Evolutionary conservation across 2,888 invertebrate species (phyloP), one percentile per base, ranked within the genome.

Genomic region (Argyresthia goedartella): DNA sequence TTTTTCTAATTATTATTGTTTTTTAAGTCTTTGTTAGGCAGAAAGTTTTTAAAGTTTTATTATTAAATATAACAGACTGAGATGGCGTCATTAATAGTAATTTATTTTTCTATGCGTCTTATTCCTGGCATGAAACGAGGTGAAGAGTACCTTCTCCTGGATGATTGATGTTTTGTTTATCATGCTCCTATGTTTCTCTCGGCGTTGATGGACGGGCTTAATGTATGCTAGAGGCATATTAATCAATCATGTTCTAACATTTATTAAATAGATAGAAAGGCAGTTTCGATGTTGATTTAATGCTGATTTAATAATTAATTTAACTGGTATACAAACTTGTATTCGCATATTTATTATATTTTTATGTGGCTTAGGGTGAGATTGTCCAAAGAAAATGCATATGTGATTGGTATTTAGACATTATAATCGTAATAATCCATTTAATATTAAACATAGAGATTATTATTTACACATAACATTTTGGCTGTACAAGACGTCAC

Each of bases 341-440:
- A 39, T 9, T 8, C 9, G 9, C 39, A 39, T 25, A 39, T 39
- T 39, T 39, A 39, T 11, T 39, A 39, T 9, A n/a, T n/a, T 39
- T 8, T n/a, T 39, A 8, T 39, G 8, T 4, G 8, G 39, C n/a
- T 39, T 8, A 39, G 10, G 39, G n/a, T 39, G 39, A n/a, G 39
- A 39, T 39, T 39, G 3, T 39, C 54, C 55, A 59, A 60, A 64
- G 60, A 64, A 64, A 68, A 71, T 72, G 67, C 55, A 61, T 64
- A 57, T 63, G 56, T 66, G 60, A 73, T 79, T 77, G 69, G 69
- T 75, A 80, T 71, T 73, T 77, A 79, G 76, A 78, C 80, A 78
- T 78, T 84, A 79, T 85, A 86, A 81, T 85, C 81, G 72, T 79
- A 84, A 79, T 84, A 77, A 70, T 79, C 72, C 74, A 75, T 79